Evolutionary conservation across 2,113 vertebrate genomes (phyloP), one percentile per base, ranked within the genome.

Genomic region (Ardeotis arabs): DNA sequence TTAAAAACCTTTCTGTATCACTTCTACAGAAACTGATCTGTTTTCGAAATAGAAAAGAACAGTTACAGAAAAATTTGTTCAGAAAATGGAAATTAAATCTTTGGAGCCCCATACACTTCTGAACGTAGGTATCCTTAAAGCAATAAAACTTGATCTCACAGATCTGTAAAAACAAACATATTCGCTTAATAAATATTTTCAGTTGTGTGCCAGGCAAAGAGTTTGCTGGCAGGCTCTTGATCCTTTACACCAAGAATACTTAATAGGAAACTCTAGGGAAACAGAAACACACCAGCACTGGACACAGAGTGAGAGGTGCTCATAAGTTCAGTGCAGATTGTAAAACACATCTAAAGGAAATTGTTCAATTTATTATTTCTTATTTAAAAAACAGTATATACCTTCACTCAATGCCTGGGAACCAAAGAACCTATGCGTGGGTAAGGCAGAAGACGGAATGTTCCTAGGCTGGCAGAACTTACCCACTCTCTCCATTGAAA

Each of bases 131-230:
- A 95, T 56, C 55, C 77, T 90, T 84, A 80, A 91, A 60, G 66
- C 62, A 90, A 19, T 62, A 87, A 80, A 90, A 86, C 55, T 64
- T 88, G 76, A 91, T 74, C 44, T 84, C 56, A n/a, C 50, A 77
- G 56, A 87, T 85, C 74, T 87, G 56, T 88, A 95, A 89, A 94
- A 96, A 64, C 41, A 87, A 74, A 90, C 1, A 18, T 62, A 55
- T 72, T 77, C 44, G 21, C 47, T 95, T 82, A 94, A 95, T 59
- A 94, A 94, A 66, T 94, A 81, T 81, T 95, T 95, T 84, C 59
- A 79, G 13, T 37, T 93, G 52, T 91, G 28, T 78, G 45, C 52
- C 13, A 4, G 18, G 89, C n/a, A 93, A 64, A 82, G 53, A 50
- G 59, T 33, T 45, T 69, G n/a, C 33, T 84, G 69, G 35, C 77